A percentile compares a stretch with the other conserved stretches of the same genome.
These are phyloP conservation scores for Nomada ferruginata DNA, from an alignment of 2,888 invertebrate genomes.

Conservation along the genomic window DNA sequence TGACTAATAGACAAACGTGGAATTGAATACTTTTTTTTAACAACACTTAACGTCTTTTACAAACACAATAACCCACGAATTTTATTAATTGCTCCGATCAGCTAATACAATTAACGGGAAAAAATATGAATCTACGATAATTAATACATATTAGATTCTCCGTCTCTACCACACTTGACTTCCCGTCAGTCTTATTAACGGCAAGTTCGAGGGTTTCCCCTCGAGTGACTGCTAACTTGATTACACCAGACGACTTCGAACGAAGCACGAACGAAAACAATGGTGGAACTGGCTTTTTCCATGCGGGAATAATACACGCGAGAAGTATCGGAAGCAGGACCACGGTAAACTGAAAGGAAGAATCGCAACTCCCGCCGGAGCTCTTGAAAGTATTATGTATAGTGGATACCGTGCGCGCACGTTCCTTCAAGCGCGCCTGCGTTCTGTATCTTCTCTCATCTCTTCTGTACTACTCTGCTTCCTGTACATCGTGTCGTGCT, in stretches of 20 bases:
- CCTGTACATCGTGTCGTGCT: not conserved
- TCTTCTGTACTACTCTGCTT: not conserved
- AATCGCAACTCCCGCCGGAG: conserved; percentile 64
- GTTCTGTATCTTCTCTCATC: conserved; percentile 36
- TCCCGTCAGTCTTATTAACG: not conserved
- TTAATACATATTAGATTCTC: not conserved
- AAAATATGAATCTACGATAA: not conserved
- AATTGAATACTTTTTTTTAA: not conserved
- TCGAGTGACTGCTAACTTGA: not conserved
- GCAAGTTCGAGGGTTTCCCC: not conserved
- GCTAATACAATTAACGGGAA: not conserved
- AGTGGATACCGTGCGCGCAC: conserved; percentile 37
- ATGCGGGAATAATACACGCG: conserved; percentile 24
- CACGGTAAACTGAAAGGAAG: conserved; percentile 65
- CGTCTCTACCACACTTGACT: not conserved
- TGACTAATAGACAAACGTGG: not conserved
- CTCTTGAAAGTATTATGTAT: conserved; percentile 47
- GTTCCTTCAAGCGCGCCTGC: conserved; percentile 62
- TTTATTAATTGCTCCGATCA: not conserved
- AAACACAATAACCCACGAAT: not conserved
- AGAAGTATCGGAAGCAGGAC: conserved; percentile 62
- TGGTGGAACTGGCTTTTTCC: not conserved
- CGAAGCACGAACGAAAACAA: not conserved
- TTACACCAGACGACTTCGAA: not conserved
- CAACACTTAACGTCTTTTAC: too few species aligned